A percentile compares a stretch with the other conserved stretches of the same genome.
These are phyloP conservation scores for Drosophila ironensis DNA, from an alignment of 1,140 invertebrate genomes.

Conservation along the genomic window DNA sequence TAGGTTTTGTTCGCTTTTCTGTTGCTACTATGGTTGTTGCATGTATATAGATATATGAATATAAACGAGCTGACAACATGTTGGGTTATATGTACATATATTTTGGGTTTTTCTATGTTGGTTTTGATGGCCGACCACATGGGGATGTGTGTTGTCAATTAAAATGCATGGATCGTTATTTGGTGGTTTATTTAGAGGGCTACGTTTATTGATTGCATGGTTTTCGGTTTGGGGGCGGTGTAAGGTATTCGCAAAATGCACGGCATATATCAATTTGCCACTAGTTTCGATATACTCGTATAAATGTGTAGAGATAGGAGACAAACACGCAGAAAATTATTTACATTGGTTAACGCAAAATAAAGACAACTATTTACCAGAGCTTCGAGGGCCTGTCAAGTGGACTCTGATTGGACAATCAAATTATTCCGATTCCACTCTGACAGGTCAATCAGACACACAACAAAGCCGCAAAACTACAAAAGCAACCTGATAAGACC, in stretches of 20 bases:
- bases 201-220: background rate
- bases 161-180: conserved; percentile 39
- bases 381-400: conserved; percentile 15
- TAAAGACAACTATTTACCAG: conserved; percentile 8
- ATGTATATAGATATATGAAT: conserved; percentile 19
- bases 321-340: conserved; percentile 21
- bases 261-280: conserved; percentile 38
- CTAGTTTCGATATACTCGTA: conserved; percentile 11
- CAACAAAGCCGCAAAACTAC: background rate
- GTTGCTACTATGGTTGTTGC: conserved; percentile 31
- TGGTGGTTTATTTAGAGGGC: conserved; percentile 9
- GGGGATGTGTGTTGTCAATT: conserved; percentile 35
- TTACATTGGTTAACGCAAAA: conserved; percentile 18
- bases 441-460: conserved; percentile 1
- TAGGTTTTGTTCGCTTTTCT: conserved; percentile 33
- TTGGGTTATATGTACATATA: no score
- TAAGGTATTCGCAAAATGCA: conserved; percentile 55
- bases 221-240: conserved; percentile 2
- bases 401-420: conserved; percentile 17
- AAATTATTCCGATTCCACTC: conserved; percentile 15
- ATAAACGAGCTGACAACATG: conserved; percentile 37
- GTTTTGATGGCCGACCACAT: conserved; percentile 47
- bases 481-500: background rate
- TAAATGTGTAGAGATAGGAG: conserved; percentile 14
- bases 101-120: background rate